These are phyloP conservation scores for Callithrix jacchus DNA, from an alignment of 2,113 vertebrate species.

Conservation along the genomic window DNA sequence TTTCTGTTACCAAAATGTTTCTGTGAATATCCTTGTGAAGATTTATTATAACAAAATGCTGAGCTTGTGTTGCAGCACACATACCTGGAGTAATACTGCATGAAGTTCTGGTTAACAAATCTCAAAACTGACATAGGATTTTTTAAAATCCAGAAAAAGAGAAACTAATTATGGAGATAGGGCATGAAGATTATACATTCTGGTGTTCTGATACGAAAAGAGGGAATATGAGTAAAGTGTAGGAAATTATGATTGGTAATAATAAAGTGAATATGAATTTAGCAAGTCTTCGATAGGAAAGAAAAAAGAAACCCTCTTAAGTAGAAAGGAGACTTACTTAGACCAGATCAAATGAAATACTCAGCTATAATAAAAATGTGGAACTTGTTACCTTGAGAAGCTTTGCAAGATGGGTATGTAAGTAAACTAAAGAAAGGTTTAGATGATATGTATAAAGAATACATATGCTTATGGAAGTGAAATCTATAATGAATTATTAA, in stretches of 20 bases:
- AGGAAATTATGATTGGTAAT: conserved; percentile 40
- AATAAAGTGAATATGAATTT: neutral
- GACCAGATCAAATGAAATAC: neutral
- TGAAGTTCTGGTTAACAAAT: neutral
- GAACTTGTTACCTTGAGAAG: conserved; percentile 21
- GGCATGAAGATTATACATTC: conserved; percentile 13
- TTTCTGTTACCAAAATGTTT: conserved; percentile 23
- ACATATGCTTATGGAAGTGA: conserved; percentile 3
- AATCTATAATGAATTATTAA: conserved; percentile 33
- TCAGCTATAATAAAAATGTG: conserved; percentile 24
- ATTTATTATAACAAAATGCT: neutral
- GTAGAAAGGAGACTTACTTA: conserved; percentile 32
- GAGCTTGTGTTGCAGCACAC: neutral
- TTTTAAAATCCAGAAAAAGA: conserved; percentile 3
- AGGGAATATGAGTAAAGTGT: neutral
- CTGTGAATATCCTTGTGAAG: neutral
- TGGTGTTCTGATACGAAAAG: neutral
- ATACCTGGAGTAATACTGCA: neutral
- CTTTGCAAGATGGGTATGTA: conserved; percentile 23
- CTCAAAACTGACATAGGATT: neutral
- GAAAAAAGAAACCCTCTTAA: neutral
- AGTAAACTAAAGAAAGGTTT: conserved; percentile 44
- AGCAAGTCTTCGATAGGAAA: neutral
- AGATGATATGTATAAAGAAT: conserved; percentile 18
- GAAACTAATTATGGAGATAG: neutral